phyloP scores from a whole-genome alignment of 1,140 invertebrate species.

The Conopomorpha cramerella region DNA sequence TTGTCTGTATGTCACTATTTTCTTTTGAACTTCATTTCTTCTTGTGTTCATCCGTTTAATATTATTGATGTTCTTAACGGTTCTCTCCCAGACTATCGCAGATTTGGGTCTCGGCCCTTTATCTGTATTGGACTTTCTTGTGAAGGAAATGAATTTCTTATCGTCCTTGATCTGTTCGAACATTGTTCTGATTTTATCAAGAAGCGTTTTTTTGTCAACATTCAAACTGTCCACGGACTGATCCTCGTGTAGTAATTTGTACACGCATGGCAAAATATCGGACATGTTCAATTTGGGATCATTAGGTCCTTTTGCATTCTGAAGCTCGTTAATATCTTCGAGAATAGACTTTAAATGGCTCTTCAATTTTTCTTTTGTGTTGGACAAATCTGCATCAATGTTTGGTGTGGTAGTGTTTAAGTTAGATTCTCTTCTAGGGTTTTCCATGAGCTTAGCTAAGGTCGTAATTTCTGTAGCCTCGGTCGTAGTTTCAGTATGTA shows the following conservation, averaged over 20 bases:
- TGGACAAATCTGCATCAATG: slow-evolving; percentile 4
- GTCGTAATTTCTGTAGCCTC: slow-evolving; percentile 4
- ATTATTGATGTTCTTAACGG: slow-evolving; percentile 24
- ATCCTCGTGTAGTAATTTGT: no score
- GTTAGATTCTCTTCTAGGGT: slow-evolving; percentile 2
- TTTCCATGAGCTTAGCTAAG: slow-evolving; percentile 1
- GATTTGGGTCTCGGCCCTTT: slow-evolving; percentile 19
- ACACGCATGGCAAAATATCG: slow-evolving; percentile 35
- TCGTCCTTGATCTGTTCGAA: slow-evolving; percentile 26
- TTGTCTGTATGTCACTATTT: slow-evolving; percentile 20
- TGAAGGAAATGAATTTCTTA: slow-evolving; percentile 8
- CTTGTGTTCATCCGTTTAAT: slow-evolving; percentile 13
- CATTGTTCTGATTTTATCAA: slow-evolving; percentile 22
- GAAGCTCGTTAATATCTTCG: slow-evolving; percentile 31
- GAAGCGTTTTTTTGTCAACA: slow-evolving; percentile 8
- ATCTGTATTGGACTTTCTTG: slow-evolving; percentile 15
- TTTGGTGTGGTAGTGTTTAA: slow-evolving; percentile 2
- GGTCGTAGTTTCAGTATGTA: slow-evolving; percentile 7
- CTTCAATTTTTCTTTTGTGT: slow-evolving; percentile 32
- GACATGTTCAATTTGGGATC: slow-evolving; percentile 19
- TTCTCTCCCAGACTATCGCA: slow-evolving; percentile 28
- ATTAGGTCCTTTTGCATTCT: slow-evolving; percentile 18
- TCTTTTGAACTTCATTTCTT: slow-evolving; percentile 9
- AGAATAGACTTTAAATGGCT: slow-evolving; percentile 30
- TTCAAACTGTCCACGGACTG: no score